Evolutionary conservation across 2,113 vertebrate species (phyloP).

Genomic region (Channa maculata): DNA sequence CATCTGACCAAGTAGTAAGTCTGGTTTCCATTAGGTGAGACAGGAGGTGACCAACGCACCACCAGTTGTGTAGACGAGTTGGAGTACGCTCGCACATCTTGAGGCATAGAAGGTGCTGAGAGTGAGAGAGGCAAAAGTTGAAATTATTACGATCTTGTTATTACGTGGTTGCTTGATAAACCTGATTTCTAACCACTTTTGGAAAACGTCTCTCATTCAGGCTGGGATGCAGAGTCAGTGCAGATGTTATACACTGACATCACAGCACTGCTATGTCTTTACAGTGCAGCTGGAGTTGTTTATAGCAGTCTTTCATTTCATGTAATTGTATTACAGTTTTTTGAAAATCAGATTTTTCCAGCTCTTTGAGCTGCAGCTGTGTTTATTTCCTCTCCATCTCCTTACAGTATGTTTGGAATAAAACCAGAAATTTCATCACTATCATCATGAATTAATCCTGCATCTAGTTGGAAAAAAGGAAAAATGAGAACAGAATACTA

Average conservation of each 20-base stretch:
- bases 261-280: constrained; percentile 30
- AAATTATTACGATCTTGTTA: constrained; percentile 10
- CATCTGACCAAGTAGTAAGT: constrained; percentile 97
- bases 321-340: constrained; percentile 46
- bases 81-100: constrained; percentile 92
- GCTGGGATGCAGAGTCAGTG: constrained; percentile 6
- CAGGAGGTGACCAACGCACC: constrained; percentile 94
- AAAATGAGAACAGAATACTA: neutral
- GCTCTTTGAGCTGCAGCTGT: constrained; percentile 61
- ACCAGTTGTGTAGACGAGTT: constrained; percentile 94
- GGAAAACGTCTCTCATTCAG: constrained; percentile 26
- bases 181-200: constrained; percentile 6
- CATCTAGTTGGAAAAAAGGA: constrained; percentile 5
- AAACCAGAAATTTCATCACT: constrained; percentile 20
- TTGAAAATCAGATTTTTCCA: constrained; percentile 34
- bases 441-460: constrained; percentile 9
- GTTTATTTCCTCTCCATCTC: constrained; percentile 46
- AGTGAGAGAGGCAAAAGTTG: neutral
- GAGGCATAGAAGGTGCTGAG: constrained; percentile 93
- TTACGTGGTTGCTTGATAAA: neutral
- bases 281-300: constrained; percentile 62
- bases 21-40: constrained; percentile 93
- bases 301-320: constrained; percentile 42
- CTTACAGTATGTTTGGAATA: constrained; percentile 19
- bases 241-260: constrained; percentile 60